These are phyloP conservation scores for Phyto melanocephala DNA, from an alignment of 2,888 invertebrate genomes.

Conservation along the genomic window DNA sequence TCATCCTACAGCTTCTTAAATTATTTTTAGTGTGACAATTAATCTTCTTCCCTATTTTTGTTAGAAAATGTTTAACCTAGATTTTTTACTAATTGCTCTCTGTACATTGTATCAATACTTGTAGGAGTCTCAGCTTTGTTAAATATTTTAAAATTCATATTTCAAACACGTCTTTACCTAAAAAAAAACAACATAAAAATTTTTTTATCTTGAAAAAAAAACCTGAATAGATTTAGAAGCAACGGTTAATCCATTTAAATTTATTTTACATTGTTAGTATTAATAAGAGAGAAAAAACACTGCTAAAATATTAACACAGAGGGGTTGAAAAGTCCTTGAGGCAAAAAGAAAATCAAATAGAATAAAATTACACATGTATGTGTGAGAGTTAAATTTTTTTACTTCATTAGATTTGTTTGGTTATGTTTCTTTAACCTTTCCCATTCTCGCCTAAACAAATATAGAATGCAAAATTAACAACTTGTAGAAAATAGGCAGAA, in stretches of 20 bases:
- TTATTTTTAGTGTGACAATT: too few species aligned
- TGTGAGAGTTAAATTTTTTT: too few species aligned
- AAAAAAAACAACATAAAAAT: background rate
- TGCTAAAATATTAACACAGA: background rate
- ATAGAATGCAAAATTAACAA: background rate
- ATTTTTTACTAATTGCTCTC: too few species aligned
- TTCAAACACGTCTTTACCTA: slow-evolving; percentile 21
- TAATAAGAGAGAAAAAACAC: slow-evolving; percentile 2
- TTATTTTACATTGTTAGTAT: background rate
- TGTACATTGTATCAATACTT: too few species aligned
- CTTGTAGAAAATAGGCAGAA: background rate
- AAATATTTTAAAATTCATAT: background rate
- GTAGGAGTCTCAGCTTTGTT: too few species aligned
- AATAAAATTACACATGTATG: background rate
- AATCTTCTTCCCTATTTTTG: too few species aligned
- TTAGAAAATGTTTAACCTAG: too few species aligned
- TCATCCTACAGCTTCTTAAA: too few species aligned
- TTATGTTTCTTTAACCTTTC: slow-evolving; percentile 24
- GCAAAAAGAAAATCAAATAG: background rate
- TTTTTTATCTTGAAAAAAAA: background rate
- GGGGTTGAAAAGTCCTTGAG: slow-evolving; percentile 1
- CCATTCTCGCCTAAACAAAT: background rate
- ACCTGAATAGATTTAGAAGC: slow-evolving; percentile 9
- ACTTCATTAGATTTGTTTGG: slow-evolving; percentile 33
- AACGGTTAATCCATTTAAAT: slow-evolving; percentile 39